Evolutionary conservation across 2,113 vertebrate genomes (phyloP).

Genomic region (Pholis gunnellus): DNA sequence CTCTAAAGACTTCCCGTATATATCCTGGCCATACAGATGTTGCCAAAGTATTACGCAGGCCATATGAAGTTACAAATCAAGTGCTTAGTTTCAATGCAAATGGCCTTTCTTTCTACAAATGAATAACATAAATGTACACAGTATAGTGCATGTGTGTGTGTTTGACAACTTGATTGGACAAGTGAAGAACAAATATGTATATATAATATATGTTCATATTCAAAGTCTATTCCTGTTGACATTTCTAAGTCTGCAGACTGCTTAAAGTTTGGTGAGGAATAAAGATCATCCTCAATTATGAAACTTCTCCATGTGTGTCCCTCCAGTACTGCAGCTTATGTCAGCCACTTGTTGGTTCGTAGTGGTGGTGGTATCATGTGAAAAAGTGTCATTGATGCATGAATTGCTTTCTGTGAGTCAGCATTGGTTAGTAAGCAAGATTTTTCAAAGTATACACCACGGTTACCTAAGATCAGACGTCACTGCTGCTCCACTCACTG

Average conservation of each 20-base stretch:
- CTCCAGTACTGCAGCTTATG: background rate
- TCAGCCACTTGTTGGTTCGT: background rate
- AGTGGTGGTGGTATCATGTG: background rate
- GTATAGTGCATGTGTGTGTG: background rate
- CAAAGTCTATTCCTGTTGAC: background rate
- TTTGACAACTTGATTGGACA: no score
- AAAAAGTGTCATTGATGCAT: background rate
- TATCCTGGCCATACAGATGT: conserved; percentile 25
- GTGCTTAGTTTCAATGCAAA: background rate
- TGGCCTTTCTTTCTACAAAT: background rate
- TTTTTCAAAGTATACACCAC: background rate
- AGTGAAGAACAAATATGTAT: no score
- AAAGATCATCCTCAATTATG: background rate
- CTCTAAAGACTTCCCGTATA: background rate
- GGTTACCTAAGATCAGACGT: conserved; percentile 28
- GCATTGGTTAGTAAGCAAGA: conserved; percentile 2
- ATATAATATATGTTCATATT: background rate
- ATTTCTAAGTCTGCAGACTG: background rate
- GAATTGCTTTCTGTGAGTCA: conserved; percentile 12
- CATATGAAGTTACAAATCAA: conserved; percentile 34
- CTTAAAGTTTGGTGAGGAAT: background rate
- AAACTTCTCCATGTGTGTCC: background rate
- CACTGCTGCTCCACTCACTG: conserved; percentile 3
- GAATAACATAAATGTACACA: background rate
- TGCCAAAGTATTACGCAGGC: conserved; percentile 22